A percentile compares a stretch with the other conserved stretches of the same genome.
These are phyloP conservation scores for Okamejei kenojei DNA, from an alignment of 2,797 vertebrate genomes.

Conservation along the genomic window DNA sequence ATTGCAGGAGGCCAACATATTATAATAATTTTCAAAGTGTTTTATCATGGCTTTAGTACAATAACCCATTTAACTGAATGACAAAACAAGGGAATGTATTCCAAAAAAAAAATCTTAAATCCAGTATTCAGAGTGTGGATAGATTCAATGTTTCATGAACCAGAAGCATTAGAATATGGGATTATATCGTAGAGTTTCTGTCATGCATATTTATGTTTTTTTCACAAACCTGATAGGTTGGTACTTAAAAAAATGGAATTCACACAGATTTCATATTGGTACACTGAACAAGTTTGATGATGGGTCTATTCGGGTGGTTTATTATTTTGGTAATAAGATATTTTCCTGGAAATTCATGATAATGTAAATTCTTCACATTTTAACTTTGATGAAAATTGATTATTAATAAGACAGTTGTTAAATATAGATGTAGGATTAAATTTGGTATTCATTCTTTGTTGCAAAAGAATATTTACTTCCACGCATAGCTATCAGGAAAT, in stretches of 20 bases:
- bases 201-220: no score
- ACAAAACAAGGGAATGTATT: neutral
- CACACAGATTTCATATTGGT: neutral
- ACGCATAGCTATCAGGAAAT: neutral
- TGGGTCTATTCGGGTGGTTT: neutral
- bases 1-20: neutral
- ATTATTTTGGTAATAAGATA: no score
- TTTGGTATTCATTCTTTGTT: neutral
- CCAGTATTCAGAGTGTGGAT: neutral
- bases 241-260: neutral
- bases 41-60: neutral
- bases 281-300: neutral
- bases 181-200: neutral
- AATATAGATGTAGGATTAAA: neutral
- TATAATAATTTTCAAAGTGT: neutral
- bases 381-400: neutral
- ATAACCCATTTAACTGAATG: neutral
- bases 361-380: neutral
- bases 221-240: neutral
- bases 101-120: neutral
- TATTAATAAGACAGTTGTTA: neutral
- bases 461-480: neutral
- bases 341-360: neutral
- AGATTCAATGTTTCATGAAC: neutral
- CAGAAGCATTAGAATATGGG: neutral